These are phyloP conservation scores for Ursus arctos DNA, from an alignment of 2,113 vertebrate species.

Conservation along the genomic window DNA sequence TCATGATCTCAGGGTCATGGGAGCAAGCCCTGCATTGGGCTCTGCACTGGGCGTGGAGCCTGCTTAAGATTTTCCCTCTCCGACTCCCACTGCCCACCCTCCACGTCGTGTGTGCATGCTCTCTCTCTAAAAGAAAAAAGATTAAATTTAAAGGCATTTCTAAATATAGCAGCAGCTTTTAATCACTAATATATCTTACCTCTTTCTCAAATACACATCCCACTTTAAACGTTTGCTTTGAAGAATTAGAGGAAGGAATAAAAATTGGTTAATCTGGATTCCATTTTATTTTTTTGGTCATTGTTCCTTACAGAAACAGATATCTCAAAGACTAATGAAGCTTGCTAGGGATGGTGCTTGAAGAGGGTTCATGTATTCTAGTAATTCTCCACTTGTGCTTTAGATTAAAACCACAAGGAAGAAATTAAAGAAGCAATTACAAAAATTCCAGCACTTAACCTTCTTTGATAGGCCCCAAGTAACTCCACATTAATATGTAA, in stretches of 20 bases:
- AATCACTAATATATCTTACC: slow-evolving; percentile 8
- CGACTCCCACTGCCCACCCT: background rate
- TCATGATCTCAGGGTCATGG: background rate
- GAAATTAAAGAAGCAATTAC: slow-evolving; percentile 51
- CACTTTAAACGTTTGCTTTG: slow-evolving; percentile 22
- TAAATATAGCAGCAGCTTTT: slow-evolving; percentile 48
- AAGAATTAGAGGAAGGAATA: slow-evolving; percentile 33
- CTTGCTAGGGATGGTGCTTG: background rate
- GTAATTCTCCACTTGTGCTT: slow-evolving; percentile 23
- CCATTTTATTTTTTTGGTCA: background rate
- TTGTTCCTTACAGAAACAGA: slow-evolving; percentile 36
- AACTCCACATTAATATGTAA: background rate
- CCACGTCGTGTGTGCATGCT: background rate
- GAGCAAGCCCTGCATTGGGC: background rate
- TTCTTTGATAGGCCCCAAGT: background rate
- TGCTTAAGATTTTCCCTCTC: background rate
- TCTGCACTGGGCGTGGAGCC: background rate
- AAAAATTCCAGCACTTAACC: background rate
- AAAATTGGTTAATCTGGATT: slow-evolving; percentile 30
- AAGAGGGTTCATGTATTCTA: background rate
- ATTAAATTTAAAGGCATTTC: slow-evolving; percentile 36
- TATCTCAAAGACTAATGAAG: slow-evolving; percentile 35
- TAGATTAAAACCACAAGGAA: slow-evolving; percentile 36
- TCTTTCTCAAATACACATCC: background rate
- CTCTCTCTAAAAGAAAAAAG: background rate